Conservation (phyloP, 2,113 vertebrate species). For the Colius striatus region DNA sequence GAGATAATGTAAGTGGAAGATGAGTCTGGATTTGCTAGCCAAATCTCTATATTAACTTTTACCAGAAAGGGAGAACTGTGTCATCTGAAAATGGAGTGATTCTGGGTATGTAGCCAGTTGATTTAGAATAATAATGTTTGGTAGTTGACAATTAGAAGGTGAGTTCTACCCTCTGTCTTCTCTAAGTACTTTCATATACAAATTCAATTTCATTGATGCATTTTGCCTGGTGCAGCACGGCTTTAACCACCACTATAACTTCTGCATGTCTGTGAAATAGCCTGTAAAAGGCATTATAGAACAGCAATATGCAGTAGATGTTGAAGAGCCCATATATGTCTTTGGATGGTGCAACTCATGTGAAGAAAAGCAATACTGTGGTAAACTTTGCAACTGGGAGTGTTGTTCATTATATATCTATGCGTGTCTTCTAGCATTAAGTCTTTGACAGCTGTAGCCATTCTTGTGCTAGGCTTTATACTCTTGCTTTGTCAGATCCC, state of each 20-base stretch:
- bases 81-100: not conserved
- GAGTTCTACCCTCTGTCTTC: not conserved
- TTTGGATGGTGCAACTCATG: not conserved
- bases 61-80: too few relatives aligned
- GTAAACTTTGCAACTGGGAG: not conserved
- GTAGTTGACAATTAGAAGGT: not conserved
- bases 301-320: not conserved
- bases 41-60: not conserved
- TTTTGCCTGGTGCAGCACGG: not conserved
- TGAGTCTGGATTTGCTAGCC: not conserved
- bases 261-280: not conserved
- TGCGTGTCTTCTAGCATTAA: not conserved
- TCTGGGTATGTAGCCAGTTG: not conserved
- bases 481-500: not conserved
- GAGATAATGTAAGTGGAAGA: not conserved
- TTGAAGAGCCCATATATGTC: not conserved
- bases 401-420: not conserved
- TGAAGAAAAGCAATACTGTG: not conserved
- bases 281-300: not conserved
- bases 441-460: not conserved
- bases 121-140: too few relatives aligned
- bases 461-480: accelerated
- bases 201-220: not conserved
- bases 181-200: not conserved
- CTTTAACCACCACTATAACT: not conserved